phyloP scores from a whole-genome alignment of 2,888 invertebrate species.

The Sisyra terminalis region DNA sequence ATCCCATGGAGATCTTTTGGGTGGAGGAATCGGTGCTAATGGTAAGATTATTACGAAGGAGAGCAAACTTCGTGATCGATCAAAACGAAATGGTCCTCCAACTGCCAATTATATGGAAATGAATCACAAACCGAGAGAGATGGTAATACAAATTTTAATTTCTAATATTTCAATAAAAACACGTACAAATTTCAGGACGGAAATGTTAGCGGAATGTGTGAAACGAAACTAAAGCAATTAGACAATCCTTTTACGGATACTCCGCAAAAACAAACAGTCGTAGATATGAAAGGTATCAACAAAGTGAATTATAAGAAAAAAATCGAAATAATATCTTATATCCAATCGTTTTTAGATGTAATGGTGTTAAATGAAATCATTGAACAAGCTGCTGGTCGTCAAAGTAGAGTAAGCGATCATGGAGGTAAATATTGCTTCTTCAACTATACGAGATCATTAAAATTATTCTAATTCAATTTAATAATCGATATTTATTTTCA shows the following conservation, averaged over 20 bases:
- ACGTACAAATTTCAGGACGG: constrained; percentile 45
- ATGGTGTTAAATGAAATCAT: constrained; percentile 95
- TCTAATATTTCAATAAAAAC: constrained; percentile 2
- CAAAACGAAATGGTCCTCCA: constrained; percentile 46
- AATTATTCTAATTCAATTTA: no score
- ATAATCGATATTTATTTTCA: no score
- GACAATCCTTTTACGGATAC: constrained; percentile 90
- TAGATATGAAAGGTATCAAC: constrained; percentile 64
- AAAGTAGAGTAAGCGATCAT: constrained; percentile 71
- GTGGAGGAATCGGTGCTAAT: constrained; percentile 47
- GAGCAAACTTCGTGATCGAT: constrained; percentile 60
- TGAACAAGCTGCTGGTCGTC: constrained; percentile 83
- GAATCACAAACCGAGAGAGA: constrained; percentile 41
- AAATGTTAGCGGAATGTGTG: constrained; percentile 62
- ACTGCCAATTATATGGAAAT: constrained; percentile 39
- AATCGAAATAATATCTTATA: constrained; percentile 12
- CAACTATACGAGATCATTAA: no score
- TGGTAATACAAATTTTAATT: constrained; percentile 44
- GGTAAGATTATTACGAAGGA: constrained; percentile 66
- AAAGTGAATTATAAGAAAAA: neutral
- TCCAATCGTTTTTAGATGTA: constrained; percentile 51
- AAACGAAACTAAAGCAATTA: constrained; percentile 64
- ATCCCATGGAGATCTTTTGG: constrained; percentile 80
- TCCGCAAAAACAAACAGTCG: constrained; percentile 72
- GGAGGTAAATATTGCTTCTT: constrained; percentile 50